Evolutionary conservation across 2,888 invertebrate genomes (phyloP), one percentile per base, ranked within the genome.

Genomic region (Omphaloscelis lunosa): DNA sequence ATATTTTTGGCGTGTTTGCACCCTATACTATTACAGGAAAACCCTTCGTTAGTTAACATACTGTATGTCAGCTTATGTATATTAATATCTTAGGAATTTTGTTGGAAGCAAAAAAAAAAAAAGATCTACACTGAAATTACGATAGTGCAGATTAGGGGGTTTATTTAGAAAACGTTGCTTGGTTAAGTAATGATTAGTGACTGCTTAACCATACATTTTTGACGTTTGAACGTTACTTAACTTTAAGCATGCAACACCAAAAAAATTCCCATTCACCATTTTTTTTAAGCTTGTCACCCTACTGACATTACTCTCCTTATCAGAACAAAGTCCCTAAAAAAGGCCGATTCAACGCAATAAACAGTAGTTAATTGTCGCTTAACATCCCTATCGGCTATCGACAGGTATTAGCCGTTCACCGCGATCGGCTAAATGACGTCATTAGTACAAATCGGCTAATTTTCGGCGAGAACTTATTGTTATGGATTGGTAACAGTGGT

Each of bases 401-500:
- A 59, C 83, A 80, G 82, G 79, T 83, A 84, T 86, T 88, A 85
- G 71, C 75, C 72, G 73, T 58, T 69, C 73, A 65, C 72, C 58
- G 67, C 73, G 75, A 41, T 74, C 59, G 20, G 56, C 79, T 62
- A 82, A 88, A 88, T 74, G 85, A 80, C 77, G 69, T 89, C 88
- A 83, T 88, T 88, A 83, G 75, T 48, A 61, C 76, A 80, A 89
- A 88, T 89, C 75, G 78, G 77, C 88, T 86, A 88, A 87, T 88
- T 87, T 80, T 75, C 56, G 39, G 34, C 27, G 73, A 73, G 68
- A 84, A 85, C 59, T 83, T 89, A 87, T 83, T 86, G 87, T 80
- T 73, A 82, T 79, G 61, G 74, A 51, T 75, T 34, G 51, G 71
- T 69, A 62, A 78, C 71, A 78, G 68, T 68, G 70, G 67, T 73